Conservation (phyloP, 2,797 vertebrate species). For the Mormyrops boulengeri region DNA sequence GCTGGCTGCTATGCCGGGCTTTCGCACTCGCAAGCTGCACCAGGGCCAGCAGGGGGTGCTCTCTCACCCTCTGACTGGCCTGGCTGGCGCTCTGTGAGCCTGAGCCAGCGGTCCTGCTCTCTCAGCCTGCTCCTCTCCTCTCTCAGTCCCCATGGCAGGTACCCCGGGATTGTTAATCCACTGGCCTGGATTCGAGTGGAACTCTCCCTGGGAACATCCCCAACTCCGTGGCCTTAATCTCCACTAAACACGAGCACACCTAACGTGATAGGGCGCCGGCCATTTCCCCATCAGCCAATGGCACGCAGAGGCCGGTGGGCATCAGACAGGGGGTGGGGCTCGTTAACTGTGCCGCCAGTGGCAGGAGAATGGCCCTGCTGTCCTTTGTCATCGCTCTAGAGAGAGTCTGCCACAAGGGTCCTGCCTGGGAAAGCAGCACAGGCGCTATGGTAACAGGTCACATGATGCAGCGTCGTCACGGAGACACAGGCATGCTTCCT, state of each 20-base stretch:
- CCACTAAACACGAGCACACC: slow-evolving; percentile 35
- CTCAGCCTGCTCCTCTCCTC: neutral
- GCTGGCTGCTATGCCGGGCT: neutral
- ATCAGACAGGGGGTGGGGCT: neutral
- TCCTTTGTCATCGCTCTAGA: neutral
- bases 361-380: neutral
- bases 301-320: neutral
- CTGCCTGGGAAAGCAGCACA: neutral
- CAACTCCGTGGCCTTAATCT: slow-evolving; percentile 36
- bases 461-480: neutral
- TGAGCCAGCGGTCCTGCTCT: neutral
- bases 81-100: neutral
- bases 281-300: slow-evolving; percentile 38
- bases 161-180: slow-evolving; percentile 35
- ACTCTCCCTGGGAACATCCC: slow-evolving; percentile 41
- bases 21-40: neutral
- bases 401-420: neutral
- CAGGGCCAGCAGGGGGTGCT: neutral
- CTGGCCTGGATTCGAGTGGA: slow-evolving; percentile 34
- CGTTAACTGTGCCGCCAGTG: neutral
- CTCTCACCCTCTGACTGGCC: neutral
- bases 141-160: neutral
- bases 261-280: slow-evolving; percentile 40
- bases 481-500: neutral
- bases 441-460: slow-evolving; percentile 3